Percentiles rank a stretch among this genome's conserved stretches.
Evolutionary conservation across 2,888 invertebrate genomes (phyloP).

Genomic region (Actias luna): DNA sequence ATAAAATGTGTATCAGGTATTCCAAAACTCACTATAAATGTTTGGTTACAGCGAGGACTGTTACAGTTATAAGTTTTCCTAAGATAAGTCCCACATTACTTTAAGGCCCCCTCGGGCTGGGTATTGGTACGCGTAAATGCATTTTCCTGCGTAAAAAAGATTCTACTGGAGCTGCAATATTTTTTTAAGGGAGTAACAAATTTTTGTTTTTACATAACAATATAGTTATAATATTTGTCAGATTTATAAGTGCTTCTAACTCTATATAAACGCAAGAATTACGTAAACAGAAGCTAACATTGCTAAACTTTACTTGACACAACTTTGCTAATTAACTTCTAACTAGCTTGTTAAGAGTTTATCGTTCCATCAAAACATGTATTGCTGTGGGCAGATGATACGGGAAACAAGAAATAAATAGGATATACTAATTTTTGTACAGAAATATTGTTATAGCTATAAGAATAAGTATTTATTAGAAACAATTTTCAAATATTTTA

Average conservation of each 20-base stretch:
- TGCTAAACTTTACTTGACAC: slow-evolving; percentile 24
- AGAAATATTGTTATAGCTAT: neutral
- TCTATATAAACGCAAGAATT: neutral
- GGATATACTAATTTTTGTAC: slow-evolving; percentile 3
- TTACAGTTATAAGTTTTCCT: too few species aligned
- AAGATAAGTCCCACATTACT: too few species aligned
- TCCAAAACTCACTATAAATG: too few species aligned
- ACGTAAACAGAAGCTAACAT: slow-evolving; percentile 14
- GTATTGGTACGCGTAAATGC: too few species aligned
- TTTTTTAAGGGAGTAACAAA: too few species aligned
- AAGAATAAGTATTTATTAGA: neutral
- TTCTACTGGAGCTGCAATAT: too few species aligned
- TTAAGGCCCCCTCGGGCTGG: too few species aligned
- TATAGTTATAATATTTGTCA: neutral
- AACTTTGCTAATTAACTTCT: slow-evolving; percentile 43
- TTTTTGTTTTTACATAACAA: too few species aligned
- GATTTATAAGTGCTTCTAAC: neutral
- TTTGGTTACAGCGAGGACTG: too few species aligned
- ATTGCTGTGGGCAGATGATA: slow-evolving; percentile 2
- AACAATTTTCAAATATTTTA: neutral
- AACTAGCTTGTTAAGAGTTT: slow-evolving; percentile 34
- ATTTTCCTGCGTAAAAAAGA: too few species aligned
- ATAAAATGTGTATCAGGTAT: too few species aligned
- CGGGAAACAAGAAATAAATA: neutral
- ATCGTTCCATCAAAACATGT: slow-evolving; percentile 22